Base-by-base conservation (phyloP, 2,888 invertebrate genomes). In the Drosophila mettleri region DNA sequence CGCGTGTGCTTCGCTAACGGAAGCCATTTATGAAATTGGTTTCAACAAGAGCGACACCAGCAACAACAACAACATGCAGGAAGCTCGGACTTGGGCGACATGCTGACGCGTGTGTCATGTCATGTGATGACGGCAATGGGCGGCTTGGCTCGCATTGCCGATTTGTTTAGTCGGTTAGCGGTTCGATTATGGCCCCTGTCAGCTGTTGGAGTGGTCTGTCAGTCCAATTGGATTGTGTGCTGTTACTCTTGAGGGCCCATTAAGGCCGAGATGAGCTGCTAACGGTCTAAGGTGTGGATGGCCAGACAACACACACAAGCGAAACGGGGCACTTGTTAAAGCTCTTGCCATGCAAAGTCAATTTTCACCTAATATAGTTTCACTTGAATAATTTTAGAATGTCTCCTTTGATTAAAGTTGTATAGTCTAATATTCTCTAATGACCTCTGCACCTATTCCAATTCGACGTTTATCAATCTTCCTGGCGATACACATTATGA, bases 1-100 rank as follows among this genome's bases (percentile, higher is more conserved):
- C 62, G 70, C 74, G 74, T 74, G 74, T 70, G 59, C 57, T 74
- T 55, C 70, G 70, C 71, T 54, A 81, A 73, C 75, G 80, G 85
- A 84, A 85, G 81, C 84, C 85, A 85, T 85, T 85, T 86, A 81
- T 81, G 69, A 80, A 81, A 86, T 81, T 86, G 86, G 78, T 81
- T 78, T 84, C 70, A 80, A 75, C 73, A 55, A 67, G 57, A 57
- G 53, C 31, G 14, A 18, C 45, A 31, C 16, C 58, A 58, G 6
- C 48, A 62, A 34, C 69, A 68, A 22, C 53, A 70, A 43, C 62
- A 64, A 55, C 55, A 57, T 55, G 51, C 48, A 55, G 49, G 60
- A 66, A 57, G 71, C 77, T 72, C 69, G 72, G 69, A 74, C 77
- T 51, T 53, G 70, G 77, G 75, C 84, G 81, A 70, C 72, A 58